These are phyloP conservation scores for Oxyteleia sp. DNA, from an alignment of 2,888 invertebrate species.

Conservation along the genomic window DNA sequence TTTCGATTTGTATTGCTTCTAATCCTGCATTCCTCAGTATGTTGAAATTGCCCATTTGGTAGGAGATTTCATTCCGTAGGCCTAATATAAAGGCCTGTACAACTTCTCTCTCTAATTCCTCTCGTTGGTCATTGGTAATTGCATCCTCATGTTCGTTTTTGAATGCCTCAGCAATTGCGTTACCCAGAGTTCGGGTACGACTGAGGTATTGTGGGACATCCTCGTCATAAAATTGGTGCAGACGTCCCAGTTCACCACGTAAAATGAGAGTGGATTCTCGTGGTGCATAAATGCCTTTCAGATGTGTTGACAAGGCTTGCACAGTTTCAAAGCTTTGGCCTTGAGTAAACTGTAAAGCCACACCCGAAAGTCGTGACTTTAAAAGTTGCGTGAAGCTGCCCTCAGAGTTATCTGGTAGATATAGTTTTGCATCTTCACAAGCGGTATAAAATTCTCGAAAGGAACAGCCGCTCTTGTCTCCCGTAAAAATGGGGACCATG, in stretches of 20 bases:
- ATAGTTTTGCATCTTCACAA: slow-evolving; percentile 6
- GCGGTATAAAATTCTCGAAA: background rate
- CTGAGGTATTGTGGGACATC: slow-evolving; percentile 38
- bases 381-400: background rate
- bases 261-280: slow-evolving; percentile 1
- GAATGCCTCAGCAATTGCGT: slow-evolving; percentile 24
- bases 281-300: slow-evolving; percentile 30
- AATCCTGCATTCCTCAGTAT: slow-evolving; percentile 2
- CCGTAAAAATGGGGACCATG: background rate
- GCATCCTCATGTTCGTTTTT: slow-evolving; percentile 20
- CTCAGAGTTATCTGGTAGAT: background rate
- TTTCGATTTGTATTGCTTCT: slow-evolving; percentile 18
- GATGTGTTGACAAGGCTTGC: background rate
- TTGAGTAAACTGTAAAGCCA: background rate
- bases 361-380: slow-evolving; percentile 12
- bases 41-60: background rate
- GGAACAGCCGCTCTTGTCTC: background rate
- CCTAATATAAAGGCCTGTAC: slow-evolving; percentile 22
- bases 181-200: slow-evolving; percentile 21
- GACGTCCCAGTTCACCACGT: slow-evolving; percentile 28
- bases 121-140: background rate
- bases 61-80: slow-evolving; percentile 6
- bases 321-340: background rate
- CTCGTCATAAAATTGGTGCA: slow-evolving; percentile 41
- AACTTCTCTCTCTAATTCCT: slow-evolving; percentile 33